A percentile compares a stretch with the other conserved stretches of the same genome.
Conservation (phyloP, 1,140 invertebrate species). For the Pinna nobilis region DNA sequence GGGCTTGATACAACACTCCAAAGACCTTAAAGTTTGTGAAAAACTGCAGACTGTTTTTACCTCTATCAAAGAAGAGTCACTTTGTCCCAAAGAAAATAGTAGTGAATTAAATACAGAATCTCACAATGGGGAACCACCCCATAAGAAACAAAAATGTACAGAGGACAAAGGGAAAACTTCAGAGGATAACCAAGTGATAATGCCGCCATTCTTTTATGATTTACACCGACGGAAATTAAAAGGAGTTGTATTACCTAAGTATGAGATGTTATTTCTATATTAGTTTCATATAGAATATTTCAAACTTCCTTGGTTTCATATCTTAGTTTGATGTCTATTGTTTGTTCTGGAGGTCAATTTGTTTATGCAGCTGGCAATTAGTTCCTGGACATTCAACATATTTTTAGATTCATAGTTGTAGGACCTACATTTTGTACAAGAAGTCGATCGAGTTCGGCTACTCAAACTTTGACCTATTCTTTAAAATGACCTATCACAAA, state of each 20-base stretch:
- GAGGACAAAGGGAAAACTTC: not conserved
- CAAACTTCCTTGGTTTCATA: too few species aligned
- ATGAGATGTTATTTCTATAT: conserved; percentile 40
- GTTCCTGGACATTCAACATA: too few species aligned
- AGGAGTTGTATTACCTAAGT: conserved; percentile 62
- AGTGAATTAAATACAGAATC: not conserved
- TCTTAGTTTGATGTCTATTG: too few species aligned
- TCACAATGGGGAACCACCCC: not conserved
- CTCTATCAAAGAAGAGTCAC: conserved; percentile 24
- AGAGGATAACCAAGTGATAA: not conserved
- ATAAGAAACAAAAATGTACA: conserved; percentile 19
- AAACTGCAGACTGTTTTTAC: conserved; percentile 14
- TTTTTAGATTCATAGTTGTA: too few species aligned
- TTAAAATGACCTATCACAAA: too few species aligned
- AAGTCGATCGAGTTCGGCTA: too few species aligned
- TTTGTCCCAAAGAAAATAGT: conserved; percentile 2
- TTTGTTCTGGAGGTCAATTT: too few species aligned
- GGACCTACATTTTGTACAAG: too few species aligned
- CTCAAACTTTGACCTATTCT: too few species aligned
- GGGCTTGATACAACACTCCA: not conserved
- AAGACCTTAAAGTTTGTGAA: conserved; percentile 22
- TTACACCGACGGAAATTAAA: conserved; percentile 66
- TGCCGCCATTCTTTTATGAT: conserved; percentile 71
- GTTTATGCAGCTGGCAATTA: too few species aligned
- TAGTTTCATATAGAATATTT: too few species aligned